Evolutionary conservation across 2,113 vertebrate genomes (phyloP).

Genomic region (Sciurus niger): DNA sequence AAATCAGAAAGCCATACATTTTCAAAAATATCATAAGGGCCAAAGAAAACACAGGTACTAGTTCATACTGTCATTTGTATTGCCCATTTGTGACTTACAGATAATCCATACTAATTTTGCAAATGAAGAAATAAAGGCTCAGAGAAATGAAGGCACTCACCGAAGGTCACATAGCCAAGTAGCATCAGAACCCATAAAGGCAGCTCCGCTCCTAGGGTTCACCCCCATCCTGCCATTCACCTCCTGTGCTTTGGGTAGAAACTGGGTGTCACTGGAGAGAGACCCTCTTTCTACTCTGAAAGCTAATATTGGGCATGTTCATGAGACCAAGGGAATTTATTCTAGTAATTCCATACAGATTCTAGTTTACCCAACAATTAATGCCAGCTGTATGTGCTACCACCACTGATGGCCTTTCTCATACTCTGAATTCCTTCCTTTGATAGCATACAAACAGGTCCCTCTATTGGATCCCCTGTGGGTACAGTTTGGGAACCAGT

Average conservation of each 20-base stretch:
- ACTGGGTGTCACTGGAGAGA: neutral
- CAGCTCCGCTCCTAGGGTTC: neutral
- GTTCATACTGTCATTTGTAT: neutral
- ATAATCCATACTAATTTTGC: neutral
- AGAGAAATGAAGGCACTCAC: neutral
- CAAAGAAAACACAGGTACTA: constrained; percentile 39
- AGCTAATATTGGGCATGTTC: neutral
- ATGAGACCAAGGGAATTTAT: neutral
- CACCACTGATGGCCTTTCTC: neutral
- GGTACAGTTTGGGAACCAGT: neutral
- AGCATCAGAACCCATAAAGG: neutral
- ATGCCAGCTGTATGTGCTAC: neutral
- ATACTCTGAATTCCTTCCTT: neutral
- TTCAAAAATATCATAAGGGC: neutral
- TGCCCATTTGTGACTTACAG: neutral
- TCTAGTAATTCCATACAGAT: neutral
- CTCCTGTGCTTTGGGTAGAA: neutral
- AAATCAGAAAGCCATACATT: neutral
- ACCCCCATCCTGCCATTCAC: neutral
- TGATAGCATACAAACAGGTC: neutral
- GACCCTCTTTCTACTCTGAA: neutral
- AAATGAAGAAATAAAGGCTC: constrained; percentile 51
- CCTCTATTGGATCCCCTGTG: neutral
- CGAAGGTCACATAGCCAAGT: neutral
- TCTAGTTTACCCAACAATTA: neutral